These are phyloP conservation scores for Dysidea cf. avara DNA, from an alignment of 37 sponge, comb jelly and placozoan species.

Conservation along the genomic window DNA sequence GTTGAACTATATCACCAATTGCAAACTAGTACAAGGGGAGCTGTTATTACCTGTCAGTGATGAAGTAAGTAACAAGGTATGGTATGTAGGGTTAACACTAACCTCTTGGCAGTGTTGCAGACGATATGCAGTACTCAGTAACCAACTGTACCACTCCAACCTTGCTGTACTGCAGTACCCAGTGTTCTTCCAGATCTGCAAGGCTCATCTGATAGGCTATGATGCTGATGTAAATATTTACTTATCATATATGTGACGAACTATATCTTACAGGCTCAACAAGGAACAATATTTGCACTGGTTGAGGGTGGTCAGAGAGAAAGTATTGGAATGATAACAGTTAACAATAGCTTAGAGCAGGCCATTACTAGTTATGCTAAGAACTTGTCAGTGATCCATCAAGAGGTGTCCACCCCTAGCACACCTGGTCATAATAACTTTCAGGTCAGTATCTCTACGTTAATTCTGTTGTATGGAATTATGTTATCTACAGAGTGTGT, in stretches of 20 bases:
- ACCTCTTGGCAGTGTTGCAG: neutral
- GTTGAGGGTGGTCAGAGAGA: conserved; percentile 64
- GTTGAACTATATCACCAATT: conserved; percentile 64
- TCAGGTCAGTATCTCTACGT: conserved; percentile 35
- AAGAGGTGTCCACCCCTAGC: conserved; percentile 84
- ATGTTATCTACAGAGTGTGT: neutral
- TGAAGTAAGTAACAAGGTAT: neutral
- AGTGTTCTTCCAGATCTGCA: conserved; percentile 96
- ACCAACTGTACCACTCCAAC: conserved; percentile 79
- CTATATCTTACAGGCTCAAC: conserved; percentile 47
- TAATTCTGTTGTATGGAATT: neutral
- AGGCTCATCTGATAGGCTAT: conserved; percentile 90
- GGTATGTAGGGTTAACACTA: too few species aligned
- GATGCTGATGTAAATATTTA: conserved; percentile 59
- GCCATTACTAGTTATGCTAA: conserved; percentile 57
- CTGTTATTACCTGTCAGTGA: neutral
- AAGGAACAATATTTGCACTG: conserved; percentile 83
- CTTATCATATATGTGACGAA: neutral
- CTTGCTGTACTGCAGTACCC: conserved; percentile 74
- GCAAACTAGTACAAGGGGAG: neutral
- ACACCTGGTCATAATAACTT: conserved; percentile 83
- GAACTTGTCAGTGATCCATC: conserved; percentile 82
- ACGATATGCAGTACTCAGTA: conserved; percentile 71
- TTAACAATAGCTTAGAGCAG: conserved; percentile 20
- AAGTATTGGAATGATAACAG: conserved; percentile 86